Percentiles rank a stretch among this genome's conserved stretches.
Conservation (phyloP, 1,140 invertebrate genomes). For the Sitophilus oryzae region DNA sequence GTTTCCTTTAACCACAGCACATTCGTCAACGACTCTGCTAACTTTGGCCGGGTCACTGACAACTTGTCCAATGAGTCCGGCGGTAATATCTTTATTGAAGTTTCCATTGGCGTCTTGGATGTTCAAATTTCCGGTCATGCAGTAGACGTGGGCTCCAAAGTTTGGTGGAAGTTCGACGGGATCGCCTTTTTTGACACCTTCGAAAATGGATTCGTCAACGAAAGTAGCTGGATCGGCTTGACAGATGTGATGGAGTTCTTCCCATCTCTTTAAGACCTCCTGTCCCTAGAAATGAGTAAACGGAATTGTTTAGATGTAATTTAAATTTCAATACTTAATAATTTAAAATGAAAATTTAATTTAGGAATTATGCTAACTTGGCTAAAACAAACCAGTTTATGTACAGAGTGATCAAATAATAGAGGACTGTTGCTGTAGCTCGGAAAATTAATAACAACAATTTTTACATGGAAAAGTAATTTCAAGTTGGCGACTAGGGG, state of each 20-base stretch:
- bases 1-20: not conserved
- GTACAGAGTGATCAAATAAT: no score
- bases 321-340: no score
- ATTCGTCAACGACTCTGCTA: not conserved
- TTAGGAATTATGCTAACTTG: no score
- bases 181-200: not conserved
- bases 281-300: not conserved
- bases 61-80: not conserved
- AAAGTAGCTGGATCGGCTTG: not conserved
- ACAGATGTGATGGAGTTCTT: not conserved
- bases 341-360: no score
- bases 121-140: not conserved
- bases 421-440: no score
- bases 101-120: not conserved
- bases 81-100: not conserved
- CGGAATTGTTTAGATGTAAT: no score
- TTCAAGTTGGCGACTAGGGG: no score
- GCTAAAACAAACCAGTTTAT: no score
- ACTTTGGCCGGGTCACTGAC: not conserved
- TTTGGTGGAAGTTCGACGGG: slow-evolving; percentile 1
- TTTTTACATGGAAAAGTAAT: no score
- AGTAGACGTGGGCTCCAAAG: not conserved
- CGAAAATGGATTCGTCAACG: slow-evolving; percentile 1
- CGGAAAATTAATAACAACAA: no score
- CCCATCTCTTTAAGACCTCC: not conserved